Conservation (phyloP, 2,797 vertebrate species). For the Sebastes iracundus region DNA sequence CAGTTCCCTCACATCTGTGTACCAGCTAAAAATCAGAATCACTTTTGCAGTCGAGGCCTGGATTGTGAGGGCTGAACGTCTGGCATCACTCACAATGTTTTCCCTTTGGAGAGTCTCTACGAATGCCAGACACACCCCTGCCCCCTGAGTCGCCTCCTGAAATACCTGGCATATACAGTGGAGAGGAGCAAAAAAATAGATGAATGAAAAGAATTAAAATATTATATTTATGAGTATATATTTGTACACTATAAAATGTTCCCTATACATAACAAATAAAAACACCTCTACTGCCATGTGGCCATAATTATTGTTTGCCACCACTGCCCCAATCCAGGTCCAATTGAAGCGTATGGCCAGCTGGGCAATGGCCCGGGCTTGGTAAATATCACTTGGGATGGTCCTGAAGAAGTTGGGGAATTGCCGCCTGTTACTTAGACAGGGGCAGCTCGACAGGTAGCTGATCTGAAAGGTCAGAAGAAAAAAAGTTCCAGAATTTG, state of each 20-base stretch:
- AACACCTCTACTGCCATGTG: constrained; percentile 64
- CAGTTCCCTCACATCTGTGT: constrained; percentile 60
- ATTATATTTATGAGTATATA: background rate
- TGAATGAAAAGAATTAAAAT: background rate
- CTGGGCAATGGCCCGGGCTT: constrained; percentile 75
- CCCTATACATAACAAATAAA: background rate
- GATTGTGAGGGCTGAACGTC: constrained; percentile 52
- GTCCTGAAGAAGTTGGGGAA: constrained; percentile 73
- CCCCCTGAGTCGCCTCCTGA: constrained; percentile 58
- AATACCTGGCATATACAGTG: constrained; percentile 44
- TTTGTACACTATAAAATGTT: background rate
- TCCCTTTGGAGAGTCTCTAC: constrained; percentile 59
- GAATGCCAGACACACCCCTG: constrained; percentile 75
- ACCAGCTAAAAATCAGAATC: constrained; percentile 76
- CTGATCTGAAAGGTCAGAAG: constrained; percentile 69
- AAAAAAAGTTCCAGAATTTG: background rate
- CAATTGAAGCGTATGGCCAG: constrained; percentile 74
- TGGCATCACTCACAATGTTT: constrained; percentile 55
- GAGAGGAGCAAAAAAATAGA: background rate
- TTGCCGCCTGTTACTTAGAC: constrained; percentile 56
- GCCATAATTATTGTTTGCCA: constrained; percentile 71
- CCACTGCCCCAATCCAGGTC: constrained; percentile 73
- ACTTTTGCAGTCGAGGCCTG: constrained; percentile 66
- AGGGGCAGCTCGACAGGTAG: constrained; percentile 72
- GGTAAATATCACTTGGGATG: constrained; percentile 78